These are phyloP conservation scores for Himalopsyche kuldschensis DNA, from an alignment of 2,888 invertebrate species.

Conservation along the genomic window DNA sequence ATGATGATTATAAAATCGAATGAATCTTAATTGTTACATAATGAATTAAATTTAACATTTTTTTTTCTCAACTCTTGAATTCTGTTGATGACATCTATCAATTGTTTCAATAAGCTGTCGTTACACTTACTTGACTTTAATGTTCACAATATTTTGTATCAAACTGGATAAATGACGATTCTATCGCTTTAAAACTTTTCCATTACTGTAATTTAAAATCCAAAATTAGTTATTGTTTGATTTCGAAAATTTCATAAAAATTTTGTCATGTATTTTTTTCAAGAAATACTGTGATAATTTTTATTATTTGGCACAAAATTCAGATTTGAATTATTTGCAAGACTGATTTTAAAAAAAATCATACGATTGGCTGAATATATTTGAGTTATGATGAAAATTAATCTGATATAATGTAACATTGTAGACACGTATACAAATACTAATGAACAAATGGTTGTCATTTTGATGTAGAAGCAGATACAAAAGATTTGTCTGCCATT, in stretches of 20 bases:
- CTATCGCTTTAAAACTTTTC: too few relatives aligned
- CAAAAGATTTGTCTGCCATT: too few relatives aligned
- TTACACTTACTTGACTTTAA: neutral
- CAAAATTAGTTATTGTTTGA: neutral
- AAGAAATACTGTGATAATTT: neutral
- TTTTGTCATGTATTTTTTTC: neutral
- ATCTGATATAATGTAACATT: too few relatives aligned
- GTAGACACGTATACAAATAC: too few relatives aligned
- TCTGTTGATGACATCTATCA: neutral
- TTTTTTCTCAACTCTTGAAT: too few relatives aligned
- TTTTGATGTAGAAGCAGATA: too few relatives aligned
- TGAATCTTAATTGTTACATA: too few relatives aligned
- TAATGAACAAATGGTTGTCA: too few relatives aligned
- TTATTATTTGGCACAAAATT: neutral
- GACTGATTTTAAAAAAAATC: constrained; percentile 34
- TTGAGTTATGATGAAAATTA: neutral
- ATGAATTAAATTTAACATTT: too few relatives aligned
- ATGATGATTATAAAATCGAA: too few relatives aligned
- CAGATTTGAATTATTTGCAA: constrained; percentile 17
- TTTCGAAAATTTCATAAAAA: too few relatives aligned
- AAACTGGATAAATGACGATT: neutral
- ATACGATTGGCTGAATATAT: neutral
- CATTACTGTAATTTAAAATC: neutral
- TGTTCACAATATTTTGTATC: neutral
- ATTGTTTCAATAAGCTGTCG: neutral